These are phyloP conservation scores for Gymnobelideus leadbeateri DNA, from an alignment of 2,113 vertebrate species.

Conservation along the genomic window DNA sequence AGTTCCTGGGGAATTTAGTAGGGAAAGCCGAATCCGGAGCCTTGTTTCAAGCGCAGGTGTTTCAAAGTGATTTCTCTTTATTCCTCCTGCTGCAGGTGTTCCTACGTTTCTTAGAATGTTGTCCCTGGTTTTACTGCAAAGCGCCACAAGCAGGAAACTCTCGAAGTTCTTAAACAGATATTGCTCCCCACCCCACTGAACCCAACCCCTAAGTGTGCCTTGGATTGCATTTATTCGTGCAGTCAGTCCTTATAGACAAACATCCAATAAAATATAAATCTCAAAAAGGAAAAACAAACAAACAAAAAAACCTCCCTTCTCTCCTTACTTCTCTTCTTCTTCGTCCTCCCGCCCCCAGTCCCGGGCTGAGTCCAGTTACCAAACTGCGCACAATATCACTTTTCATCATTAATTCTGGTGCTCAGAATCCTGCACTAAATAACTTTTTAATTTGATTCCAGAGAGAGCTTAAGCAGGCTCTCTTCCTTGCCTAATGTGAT, in stretches of 20 bases:
- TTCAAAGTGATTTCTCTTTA: neutral
- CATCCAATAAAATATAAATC: neutral
- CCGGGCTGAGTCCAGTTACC: neutral
- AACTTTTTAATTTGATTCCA: conserved; percentile 89
- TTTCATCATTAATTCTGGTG: conserved; percentile 65
- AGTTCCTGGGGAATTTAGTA: neutral
- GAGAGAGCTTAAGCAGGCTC: conserved; percentile 85
- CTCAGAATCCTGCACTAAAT: conserved; percentile 78
- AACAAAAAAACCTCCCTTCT: neutral
- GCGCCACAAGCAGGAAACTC: conserved; percentile 26
- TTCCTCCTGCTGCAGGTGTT: neutral
- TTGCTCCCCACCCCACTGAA: neutral
- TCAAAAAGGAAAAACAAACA: neutral
- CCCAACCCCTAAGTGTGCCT: neutral
- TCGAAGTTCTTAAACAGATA: neutral
- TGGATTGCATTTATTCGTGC: neutral
- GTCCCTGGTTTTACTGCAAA: conserved; percentile 52
- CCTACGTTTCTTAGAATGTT: neutral
- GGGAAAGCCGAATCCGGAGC: neutral
- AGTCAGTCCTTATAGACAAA: neutral
- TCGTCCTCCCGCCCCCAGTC: neutral
- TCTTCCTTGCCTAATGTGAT: conserved; percentile 89
- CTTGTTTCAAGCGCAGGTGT: conserved; percentile 1
- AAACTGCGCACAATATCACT: conserved; percentile 45
- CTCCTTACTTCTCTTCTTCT: neutral